Percentiles rank a stretch among this genome's conserved stretches.
Evolutionary conservation across 2,888 invertebrate species (phyloP).

Genomic region (Drymonia ruficornis): DNA sequence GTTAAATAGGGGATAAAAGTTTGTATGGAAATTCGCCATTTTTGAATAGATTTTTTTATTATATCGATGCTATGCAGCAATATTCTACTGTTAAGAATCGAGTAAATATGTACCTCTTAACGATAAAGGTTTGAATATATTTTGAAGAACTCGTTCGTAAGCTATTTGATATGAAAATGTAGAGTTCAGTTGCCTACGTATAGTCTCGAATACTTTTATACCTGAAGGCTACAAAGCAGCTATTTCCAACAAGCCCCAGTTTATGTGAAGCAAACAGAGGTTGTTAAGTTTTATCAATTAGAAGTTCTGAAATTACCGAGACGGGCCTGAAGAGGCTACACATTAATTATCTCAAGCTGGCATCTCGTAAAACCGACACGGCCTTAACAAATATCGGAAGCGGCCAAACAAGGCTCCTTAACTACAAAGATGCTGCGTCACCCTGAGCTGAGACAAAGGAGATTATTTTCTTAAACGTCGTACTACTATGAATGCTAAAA

Average conservation of each 20-base stretch:
- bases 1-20: no score
- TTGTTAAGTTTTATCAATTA: constrained; percentile 54
- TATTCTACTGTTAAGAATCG: no score
- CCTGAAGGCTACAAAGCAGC: not conserved
- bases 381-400: constrained; percentile 76
- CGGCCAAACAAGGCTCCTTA: constrained; percentile 71
- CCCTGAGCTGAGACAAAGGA: constrained; percentile 63
- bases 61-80: no score
- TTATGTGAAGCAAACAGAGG: constrained; percentile 26
- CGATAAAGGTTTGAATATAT: constrained; percentile 7
- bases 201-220: constrained; percentile 10
- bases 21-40: no score
- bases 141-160: constrained; percentile 26
- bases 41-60: no score
- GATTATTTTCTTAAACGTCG: constrained; percentile 58
- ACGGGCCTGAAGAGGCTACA: constrained; percentile 55
- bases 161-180: constrained; percentile 31
- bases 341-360: constrained; percentile 76
- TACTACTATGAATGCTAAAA: constrained; percentile 13
- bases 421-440: constrained; percentile 72
- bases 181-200: constrained; percentile 15
- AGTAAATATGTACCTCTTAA: no score
- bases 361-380: constrained; percentile 73
- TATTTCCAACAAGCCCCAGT: constrained; percentile 8
- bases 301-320: constrained; percentile 64